Evolutionary conservation across 1,140 invertebrate species (phyloP).

Genomic region (Leptinotarsa defecta): DNA sequence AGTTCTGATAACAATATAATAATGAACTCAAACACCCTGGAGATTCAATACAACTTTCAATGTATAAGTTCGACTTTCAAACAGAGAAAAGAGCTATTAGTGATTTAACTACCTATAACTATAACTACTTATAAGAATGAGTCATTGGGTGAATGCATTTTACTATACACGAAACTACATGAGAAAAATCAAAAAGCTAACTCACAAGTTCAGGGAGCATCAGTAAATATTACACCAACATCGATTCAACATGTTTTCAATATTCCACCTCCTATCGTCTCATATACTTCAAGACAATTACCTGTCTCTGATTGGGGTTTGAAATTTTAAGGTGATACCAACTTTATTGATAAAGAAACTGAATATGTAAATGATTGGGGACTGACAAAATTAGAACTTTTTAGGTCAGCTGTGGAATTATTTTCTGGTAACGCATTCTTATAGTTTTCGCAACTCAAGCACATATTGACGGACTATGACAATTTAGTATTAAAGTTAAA

Average conservation of each 20-base stretch:
- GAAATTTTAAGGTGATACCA: not conserved
- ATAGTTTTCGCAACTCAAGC: too few relatives aligned
- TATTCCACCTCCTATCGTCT: not conserved
- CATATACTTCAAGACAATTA: not conserved
- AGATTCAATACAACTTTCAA: not conserved
- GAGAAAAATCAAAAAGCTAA: not conserved
- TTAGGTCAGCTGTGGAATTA: slow-evolving; percentile 10
- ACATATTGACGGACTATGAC: too few relatives aligned
- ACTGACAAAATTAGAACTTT: slow-evolving; percentile 3
- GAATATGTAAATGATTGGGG: not conserved
- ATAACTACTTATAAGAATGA: not conserved
- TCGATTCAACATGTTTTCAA: not conserved
- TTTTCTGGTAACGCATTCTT: not conserved
- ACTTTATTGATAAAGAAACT: not conserved
- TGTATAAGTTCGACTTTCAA: not conserved
- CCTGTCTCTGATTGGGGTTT: slow-evolving; percentile 10
- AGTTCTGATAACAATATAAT: too few relatives aligned
- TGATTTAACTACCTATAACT: not conserved
- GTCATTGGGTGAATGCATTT: not conserved
- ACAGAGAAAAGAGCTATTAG: not conserved
- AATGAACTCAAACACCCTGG: not conserved
- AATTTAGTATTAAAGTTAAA: too few relatives aligned
- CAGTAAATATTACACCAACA: not conserved
- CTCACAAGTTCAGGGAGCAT: not conserved
- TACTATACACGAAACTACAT: not conserved